Percentiles rank a stretch among this genome's conserved stretches.
These are phyloP conservation scores for Polyommatus iphigenia DNA, from an alignment of 2,888 invertebrate genomes.

Conservation along the genomic window DNA sequence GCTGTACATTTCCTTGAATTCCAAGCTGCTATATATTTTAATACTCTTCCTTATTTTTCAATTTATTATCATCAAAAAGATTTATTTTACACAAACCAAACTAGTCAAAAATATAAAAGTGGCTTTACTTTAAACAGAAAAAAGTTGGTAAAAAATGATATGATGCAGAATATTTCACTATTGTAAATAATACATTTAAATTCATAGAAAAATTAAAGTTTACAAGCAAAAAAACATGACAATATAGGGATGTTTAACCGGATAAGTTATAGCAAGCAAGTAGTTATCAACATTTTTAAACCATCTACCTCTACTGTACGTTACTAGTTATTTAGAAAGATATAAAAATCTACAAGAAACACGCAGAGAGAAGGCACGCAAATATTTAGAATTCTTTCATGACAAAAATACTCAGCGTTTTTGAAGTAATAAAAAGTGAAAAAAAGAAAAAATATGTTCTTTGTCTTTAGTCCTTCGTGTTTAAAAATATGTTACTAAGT, in stretches of 20 bases:
- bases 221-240: background rate
- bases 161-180: background rate
- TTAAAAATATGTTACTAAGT: no score
- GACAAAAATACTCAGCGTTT: background rate
- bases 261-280: background rate
- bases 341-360: constrained; percentile 44
- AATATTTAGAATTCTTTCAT: constrained; percentile 26
- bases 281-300: background rate
- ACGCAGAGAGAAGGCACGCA: constrained; percentile 38
- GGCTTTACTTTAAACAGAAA: background rate
- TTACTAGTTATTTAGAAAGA: constrained; percentile 37
- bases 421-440: background rate
- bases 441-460: background rate
- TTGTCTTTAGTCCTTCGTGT: background rate
- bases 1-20: background rate
- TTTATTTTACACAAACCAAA: background rate
- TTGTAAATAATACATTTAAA: background rate
- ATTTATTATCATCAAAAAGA: background rate
- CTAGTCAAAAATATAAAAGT: background rate
- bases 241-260: background rate
- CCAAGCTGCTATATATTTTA: background rate
- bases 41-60: background rate
- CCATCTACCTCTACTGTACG: background rate
- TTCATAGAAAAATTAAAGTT: background rate
- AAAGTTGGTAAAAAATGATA: background rate